Evolutionary conservation across 2,888 invertebrate species (phyloP), one percentile per base, ranked within the genome.

Genomic region (Sarcophaga caerulescens): DNA sequence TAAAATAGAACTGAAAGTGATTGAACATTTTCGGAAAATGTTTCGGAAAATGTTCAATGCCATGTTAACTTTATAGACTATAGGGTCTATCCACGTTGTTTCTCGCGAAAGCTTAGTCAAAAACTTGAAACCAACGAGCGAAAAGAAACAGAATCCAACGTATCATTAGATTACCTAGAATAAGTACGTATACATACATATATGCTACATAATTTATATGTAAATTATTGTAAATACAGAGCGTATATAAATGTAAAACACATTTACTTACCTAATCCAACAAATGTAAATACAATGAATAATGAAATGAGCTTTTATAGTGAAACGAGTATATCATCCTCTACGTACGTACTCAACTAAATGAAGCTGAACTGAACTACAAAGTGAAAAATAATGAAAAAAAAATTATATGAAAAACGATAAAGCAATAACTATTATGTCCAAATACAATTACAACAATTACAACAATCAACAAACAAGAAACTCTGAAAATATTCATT

Each of bases 401-500:
- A 63, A 44, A 63, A 65, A 66, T 45, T 23, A 21, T 66, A 62
- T 62, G 63, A 66, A 71, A 79, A 85, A 75, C 84, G 63, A 84
- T 84, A 65, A 81, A 86, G 86, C 86, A 86, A 86, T 86, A 86
- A 84, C 78, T 75, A 65, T 62, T 84, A 84, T 69, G 86, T 84
- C 84, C 78, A 86, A 86, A 83, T 80, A 77, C 25, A 66, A 60
- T 10, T 71, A 23, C 17, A 66, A 44, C 25, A 66, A 60, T 10
- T 71, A 23, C 17, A 66, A 44, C 35, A 35, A 66, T 66, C 23
- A 17, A 44, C n/a, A 68, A 52, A 14, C 4, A 52, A 52, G 4
- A 52, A 52, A 14, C 17, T 52, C 2, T 52, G 12, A 35, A 65
- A 8, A 75, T 52, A 60, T 66, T 21, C 73, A 70, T 70, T 57